phyloP scores from a whole-genome alignment of 2,797 vertebrate genomes.

The Simalia tracyae region DNA sequence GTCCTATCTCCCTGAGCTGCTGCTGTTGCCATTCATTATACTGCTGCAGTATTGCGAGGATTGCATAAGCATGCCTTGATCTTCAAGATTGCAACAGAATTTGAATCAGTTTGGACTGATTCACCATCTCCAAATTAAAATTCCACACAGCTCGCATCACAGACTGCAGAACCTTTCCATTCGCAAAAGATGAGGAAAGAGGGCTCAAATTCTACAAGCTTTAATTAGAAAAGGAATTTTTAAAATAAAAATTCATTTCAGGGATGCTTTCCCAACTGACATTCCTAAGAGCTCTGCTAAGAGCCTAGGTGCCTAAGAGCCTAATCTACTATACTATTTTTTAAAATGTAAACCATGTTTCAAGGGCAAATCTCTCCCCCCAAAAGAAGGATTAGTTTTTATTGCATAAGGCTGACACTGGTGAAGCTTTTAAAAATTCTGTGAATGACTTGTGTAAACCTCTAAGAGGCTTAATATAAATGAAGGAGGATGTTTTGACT shows the following conservation, averaged over 20 bases:
- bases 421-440: not conserved
- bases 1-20: not conserved
- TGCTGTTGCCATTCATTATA: constrained; percentile 11
- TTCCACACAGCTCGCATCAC: constrained; percentile 48
- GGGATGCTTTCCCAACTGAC: constrained; percentile 47
- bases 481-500: constrained; percentile 8
- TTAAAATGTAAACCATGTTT: constrained; percentile 45
- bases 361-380: constrained; percentile 50
- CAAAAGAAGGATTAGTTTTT: not conserved
- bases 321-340: constrained; percentile 54
- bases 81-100: constrained; percentile 16
- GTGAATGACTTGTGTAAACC: constrained; percentile 5
- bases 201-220: constrained; percentile 50
- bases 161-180: constrained; percentile 59
- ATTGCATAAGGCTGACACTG: not conserved
- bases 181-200: constrained; percentile 52
- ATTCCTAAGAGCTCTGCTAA: constrained; percentile 40
- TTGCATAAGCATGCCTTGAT: constrained; percentile 30
- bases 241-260: constrained; percentile 54
- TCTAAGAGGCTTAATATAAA: constrained; percentile 3
- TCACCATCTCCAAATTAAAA: constrained; percentile 50
- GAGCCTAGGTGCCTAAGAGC: constrained; percentile 17
- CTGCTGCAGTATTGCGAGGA: constrained; percentile 15
- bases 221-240: constrained; percentile 67
- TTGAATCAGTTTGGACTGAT: constrained; percentile 33